A percentile compares a stretch with the other conserved stretches of the same genome.
phyloP scores from a whole-genome alignment of 2,113 vertebrate species.

The Stomatorhinus ivindoensis region DNA sequence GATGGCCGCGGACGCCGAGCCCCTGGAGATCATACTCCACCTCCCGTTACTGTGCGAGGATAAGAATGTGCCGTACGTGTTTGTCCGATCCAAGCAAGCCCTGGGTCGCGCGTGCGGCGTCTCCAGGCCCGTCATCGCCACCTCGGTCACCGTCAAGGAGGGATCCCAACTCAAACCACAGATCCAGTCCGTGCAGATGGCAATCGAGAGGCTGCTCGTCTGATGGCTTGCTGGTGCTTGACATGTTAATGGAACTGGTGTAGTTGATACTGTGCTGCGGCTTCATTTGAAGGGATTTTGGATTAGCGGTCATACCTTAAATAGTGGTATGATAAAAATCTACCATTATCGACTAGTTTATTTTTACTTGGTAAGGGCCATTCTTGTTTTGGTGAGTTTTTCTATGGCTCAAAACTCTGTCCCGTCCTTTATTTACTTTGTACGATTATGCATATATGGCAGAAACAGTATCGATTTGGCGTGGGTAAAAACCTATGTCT shows the following conservation, averaged over 20 bases:
- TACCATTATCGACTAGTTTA: neutral
- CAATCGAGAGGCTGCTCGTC: conserved; percentile 93
- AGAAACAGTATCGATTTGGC: neutral
- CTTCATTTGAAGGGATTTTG: neutral
- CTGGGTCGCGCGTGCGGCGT: conserved; percentile 87
- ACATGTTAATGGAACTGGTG: neutral
- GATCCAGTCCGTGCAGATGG: conserved; percentile 90
- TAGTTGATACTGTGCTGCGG: neutral
- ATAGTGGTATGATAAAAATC: neutral
- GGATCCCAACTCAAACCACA: conserved; percentile 94
- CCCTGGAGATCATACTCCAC: conserved; percentile 93
- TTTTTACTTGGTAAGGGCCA: neutral
- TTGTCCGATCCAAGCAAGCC: conserved; percentile 95
- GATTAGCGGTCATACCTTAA: neutral
- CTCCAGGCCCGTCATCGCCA: conserved; percentile 88
- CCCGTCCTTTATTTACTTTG: neutral
- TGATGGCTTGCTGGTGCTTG: conserved; percentile 43
- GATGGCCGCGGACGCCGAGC: conserved; percentile 93
- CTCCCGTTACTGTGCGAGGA: conserved; percentile 90
- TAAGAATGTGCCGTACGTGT: conserved; percentile 94
- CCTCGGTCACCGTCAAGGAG: conserved; percentile 93
- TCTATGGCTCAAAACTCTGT: neutral
- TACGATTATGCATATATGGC: neutral
- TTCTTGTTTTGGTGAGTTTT: neutral
- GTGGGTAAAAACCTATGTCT: neutral